These are phyloP conservation scores for Ptychadena robeensis DNA, from an alignment of 2,797 vertebrate species.

Conservation along the genomic window DNA sequence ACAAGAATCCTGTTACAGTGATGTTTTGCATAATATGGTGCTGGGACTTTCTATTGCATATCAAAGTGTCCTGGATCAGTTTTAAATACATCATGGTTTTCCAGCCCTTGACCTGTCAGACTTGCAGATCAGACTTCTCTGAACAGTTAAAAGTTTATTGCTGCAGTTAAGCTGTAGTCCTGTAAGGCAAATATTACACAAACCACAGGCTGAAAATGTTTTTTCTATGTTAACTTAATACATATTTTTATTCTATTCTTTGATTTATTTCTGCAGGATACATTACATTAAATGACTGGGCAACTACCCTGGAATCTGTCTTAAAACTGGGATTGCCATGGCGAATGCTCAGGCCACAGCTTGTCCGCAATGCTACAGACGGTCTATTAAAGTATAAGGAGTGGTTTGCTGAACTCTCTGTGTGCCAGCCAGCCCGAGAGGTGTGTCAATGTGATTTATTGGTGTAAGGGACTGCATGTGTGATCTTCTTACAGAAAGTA, in stretches of 20 bases:
- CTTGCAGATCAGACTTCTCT: too few relatives aligned
- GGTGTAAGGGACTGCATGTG: too few relatives aligned
- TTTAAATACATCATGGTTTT: too few relatives aligned
- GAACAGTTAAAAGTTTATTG: too few relatives aligned
- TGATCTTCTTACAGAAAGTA: too few relatives aligned
- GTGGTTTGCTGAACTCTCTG: slow-evolving; percentile 85
- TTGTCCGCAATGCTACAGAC: slow-evolving; percentile 70
- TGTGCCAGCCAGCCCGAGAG: slow-evolving; percentile 80
- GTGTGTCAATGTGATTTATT: slow-evolving; percentile 67
- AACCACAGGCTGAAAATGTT: not conserved
- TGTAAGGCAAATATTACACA: too few relatives aligned
- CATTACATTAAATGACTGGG: slow-evolving; percentile 86
- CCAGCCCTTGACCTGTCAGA: too few relatives aligned
- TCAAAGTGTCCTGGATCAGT: too few relatives aligned
- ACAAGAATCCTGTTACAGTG: too few relatives aligned
- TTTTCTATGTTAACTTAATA: not conserved
- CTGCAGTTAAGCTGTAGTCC: too few relatives aligned
- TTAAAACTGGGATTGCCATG: slow-evolving; percentile 87
- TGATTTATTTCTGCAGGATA: slow-evolving; percentile 70
- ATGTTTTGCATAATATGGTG: too few relatives aligned
- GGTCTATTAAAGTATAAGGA: slow-evolving; percentile 81
- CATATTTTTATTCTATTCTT: not conserved
- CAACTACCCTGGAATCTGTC: slow-evolving; percentile 79
- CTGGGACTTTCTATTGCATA: too few relatives aligned
- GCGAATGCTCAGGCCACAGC: slow-evolving; percentile 86